Percentiles rank a stretch among this genome's conserved stretches.
Conservation (phyloP, 2,113 vertebrate species). For the Marmota flaviventris region DNA sequence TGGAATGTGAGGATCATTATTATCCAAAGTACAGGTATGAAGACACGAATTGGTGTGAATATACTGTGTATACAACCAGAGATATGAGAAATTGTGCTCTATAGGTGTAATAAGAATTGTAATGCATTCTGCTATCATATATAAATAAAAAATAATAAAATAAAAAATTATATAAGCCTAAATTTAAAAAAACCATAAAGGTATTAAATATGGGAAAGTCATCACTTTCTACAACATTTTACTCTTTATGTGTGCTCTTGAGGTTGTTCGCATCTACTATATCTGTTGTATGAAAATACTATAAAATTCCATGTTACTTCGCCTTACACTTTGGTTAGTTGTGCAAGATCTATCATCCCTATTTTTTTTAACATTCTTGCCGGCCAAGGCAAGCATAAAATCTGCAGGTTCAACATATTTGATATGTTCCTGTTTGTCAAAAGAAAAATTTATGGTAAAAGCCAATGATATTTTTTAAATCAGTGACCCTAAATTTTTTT, state of each 20-base stretch:
- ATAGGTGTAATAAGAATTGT: too few species aligned
- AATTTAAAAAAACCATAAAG: background rate
- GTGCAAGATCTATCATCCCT: background rate
- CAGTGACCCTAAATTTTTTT: background rate
- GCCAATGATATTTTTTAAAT: background rate
- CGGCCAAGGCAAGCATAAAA: background rate
- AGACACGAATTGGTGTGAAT: too few species aligned
- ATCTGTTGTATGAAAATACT: background rate
- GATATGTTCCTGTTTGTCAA: background rate
- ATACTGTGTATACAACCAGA: too few species aligned
- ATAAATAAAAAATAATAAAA: too few species aligned
- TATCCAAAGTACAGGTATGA: too few species aligned
- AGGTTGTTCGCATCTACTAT: background rate
- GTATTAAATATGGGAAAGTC: background rate
- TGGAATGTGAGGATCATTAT: too few species aligned
- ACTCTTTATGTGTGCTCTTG: background rate
- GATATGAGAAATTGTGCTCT: too few species aligned
- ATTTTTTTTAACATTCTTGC: background rate
- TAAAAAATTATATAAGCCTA: background rate
- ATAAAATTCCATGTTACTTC: background rate
- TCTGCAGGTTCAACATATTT: background rate
- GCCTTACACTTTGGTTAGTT: too few species aligned
- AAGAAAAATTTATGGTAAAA: background rate
- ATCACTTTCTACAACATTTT: background rate
- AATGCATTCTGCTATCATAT: too few species aligned